Conservation (phyloP, 1,140 invertebrate species). For the Drosophila kanapiae region DNA sequence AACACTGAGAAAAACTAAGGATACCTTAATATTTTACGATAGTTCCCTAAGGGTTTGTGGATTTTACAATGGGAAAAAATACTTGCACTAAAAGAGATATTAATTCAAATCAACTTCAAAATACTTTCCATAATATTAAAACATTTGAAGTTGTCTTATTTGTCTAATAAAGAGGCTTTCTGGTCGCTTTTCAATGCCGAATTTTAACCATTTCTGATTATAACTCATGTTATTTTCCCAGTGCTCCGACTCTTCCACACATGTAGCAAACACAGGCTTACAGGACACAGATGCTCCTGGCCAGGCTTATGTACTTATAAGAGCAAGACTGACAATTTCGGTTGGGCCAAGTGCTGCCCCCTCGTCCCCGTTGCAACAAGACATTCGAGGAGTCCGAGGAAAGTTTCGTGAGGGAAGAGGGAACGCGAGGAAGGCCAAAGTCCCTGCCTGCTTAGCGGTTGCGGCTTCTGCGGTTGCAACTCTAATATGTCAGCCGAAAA, state of each 20-base stretch:
- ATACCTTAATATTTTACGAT: not conserved
- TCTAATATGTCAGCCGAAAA: slow-evolving; percentile 77
- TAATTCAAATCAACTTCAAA: not conserved
- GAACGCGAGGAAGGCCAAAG: slow-evolving; percentile 23
- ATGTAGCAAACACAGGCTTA: slow-evolving; percentile 24
- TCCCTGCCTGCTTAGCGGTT: slow-evolving; percentile 65
- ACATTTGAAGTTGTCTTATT: not conserved
- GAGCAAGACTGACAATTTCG: slow-evolving; percentile 74
- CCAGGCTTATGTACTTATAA: slow-evolving; percentile 71
- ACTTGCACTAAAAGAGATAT: no score
- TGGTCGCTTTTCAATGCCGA: rapidly evolving
- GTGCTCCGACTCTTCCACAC: slow-evolving; percentile 16
- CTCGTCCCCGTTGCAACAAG: slow-evolving; percentile 47
- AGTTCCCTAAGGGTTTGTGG: rapidly evolving
- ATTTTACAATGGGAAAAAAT: no score
- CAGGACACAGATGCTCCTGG: slow-evolving; percentile 64
- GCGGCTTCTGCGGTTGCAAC: slow-evolving; percentile 65
- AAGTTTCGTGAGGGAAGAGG: not conserved
- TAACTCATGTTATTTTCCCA: not conserved
- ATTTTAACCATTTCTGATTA: not conserved
- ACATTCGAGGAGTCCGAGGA: slow-evolving; percentile 14
- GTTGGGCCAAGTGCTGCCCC: slow-evolving; percentile 44
- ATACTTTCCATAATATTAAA: not conserved
- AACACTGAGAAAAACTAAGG: not conserved
- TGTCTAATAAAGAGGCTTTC: not conserved